phyloP scores from a whole-genome alignment of 1,140 invertebrate species.

The Panagrolaimus sp. region DNA sequence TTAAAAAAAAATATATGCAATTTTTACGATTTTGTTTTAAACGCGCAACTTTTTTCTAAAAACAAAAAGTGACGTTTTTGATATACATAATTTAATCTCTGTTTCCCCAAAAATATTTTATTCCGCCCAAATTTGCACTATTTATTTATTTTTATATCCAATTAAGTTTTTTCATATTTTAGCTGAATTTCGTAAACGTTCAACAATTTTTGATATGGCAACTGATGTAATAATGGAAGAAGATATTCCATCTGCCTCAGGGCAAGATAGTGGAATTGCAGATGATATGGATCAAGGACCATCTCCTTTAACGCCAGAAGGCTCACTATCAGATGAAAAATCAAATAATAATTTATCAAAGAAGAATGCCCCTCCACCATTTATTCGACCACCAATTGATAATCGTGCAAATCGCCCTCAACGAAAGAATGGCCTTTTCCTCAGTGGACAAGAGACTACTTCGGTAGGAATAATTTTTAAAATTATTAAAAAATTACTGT shows the following conservation, averaged over 20 bases:
- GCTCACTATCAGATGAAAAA: not conserved
- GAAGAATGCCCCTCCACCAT: not conserved
- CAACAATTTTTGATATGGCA: slow-evolving; percentile 6
- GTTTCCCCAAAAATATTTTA: no score
- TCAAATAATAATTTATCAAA: not conserved
- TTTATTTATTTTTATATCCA: not conserved
- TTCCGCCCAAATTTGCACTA: no score
- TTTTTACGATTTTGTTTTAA: no score
- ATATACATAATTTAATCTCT: no score
- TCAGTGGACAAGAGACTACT: slow-evolving; percentile 28
- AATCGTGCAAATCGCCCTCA: slow-evolving; percentile 28
- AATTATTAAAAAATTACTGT: no score
- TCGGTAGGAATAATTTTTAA: slow-evolving; percentile 29
- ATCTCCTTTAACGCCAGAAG: not conserved
- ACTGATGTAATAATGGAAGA: not conserved
- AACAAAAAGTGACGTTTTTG: no score
- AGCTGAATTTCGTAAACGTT: slow-evolving; percentile 14
- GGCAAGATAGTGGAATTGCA: slow-evolving; percentile 5
- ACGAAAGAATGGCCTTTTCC: slow-evolving; percentile 45
- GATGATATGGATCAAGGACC: slow-evolving; percentile 12
- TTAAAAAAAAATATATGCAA: no score
- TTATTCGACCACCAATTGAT: slow-evolving; percentile 26
- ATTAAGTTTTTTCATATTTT: not conserved
- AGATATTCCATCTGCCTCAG: not conserved
- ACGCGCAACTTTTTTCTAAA: no score